Base-by-base conservation (phyloP, 2,888 invertebrate species). In the Creontiades dilutus region DNA sequence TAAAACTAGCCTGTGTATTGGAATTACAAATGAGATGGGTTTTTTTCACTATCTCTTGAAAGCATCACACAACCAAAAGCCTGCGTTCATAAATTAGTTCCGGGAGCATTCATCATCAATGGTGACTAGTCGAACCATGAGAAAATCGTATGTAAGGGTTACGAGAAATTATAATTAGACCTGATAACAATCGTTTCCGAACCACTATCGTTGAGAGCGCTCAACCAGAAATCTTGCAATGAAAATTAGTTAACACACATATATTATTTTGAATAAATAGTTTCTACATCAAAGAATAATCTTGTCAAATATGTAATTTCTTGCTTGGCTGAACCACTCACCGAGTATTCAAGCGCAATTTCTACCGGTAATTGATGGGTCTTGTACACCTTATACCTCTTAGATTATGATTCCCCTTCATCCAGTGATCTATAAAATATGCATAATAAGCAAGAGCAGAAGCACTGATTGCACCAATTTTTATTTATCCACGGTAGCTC, bases 31-130 rank as follows among this genome's bases (percentile, higher is more conserved):
- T 88, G 88, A 88, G 88, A 88, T 55, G 88, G 87, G 88, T 76
- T 88, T 86, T n/a, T 86, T 88, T 78, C 28, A 88, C 88, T 88
- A 88, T 88, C 88, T 76, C 55, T 27, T 82, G n/a, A 52, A 55
- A 88, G 27, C 76, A 88, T 88, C 88, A 28, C 88, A 88, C 78
- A 78, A 52, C 76, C 87, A 47, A 86, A 86, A 88, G 88, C 78
- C 52, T 80, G 88, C n/a, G 55, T 80, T 80, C 88, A 88, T 88
- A 88, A 88, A 88, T 88, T 88, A 88, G 88, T 88, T 88, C 88
- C 88, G 88, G 88, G 88, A 88, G 88, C 88, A 88, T 88, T 88
- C n/a, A 88, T 88, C 88, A 88, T 88, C 88, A 78, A 88, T 88
- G 88, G 80, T 88, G 88, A 88, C 88, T 88, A 88, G 88, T 88